These are phyloP conservation scores for Ecliptopera silaceata DNA, from an alignment of 2,888 invertebrate genomes.

Conservation along the genomic window DNA sequence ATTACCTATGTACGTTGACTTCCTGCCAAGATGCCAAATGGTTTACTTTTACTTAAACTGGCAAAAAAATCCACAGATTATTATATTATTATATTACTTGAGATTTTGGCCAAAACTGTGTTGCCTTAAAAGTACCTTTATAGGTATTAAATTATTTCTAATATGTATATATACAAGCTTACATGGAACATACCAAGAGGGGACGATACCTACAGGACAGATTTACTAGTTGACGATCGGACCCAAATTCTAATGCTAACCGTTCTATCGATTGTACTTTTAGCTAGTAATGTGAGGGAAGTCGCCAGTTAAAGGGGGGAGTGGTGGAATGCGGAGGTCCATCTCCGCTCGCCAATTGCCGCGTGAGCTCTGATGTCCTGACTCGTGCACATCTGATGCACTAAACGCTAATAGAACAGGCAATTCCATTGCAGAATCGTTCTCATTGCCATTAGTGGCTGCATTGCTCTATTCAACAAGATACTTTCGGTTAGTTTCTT, in stretches of 20 bases:
- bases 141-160: not conserved
- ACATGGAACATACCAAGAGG: not conserved
- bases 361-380: constrained; percentile 36
- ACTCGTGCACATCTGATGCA: constrained; percentile 32
- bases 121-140: not conserved
- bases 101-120: not conserved
- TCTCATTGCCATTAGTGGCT: not conserved
- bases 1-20: constrained; percentile 13
- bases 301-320: constrained; percentile 57
- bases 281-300: constrained; percentile 44
- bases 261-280: constrained; percentile 22
- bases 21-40: constrained; percentile 23
- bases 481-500: not conserved
- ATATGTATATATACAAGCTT: not conserved
- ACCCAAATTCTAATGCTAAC: not conserved
- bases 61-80: constrained; percentile 9
- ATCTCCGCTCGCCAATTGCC: constrained; percentile 45
- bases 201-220: too few relatives aligned
- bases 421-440: constrained; percentile 18
- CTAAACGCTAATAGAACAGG: constrained; percentile 16
- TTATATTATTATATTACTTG: not conserved
- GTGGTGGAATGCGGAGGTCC: constrained; percentile 62
- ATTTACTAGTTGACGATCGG: too few relatives aligned
- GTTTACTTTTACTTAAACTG: constrained; percentile 20
- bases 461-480: constrained; percentile 1